Evolutionary conservation across 2,113 vertebrate genomes (phyloP), one percentile per base, ranked within the genome.

Genomic region (Dendrocopos noguchii): DNA sequence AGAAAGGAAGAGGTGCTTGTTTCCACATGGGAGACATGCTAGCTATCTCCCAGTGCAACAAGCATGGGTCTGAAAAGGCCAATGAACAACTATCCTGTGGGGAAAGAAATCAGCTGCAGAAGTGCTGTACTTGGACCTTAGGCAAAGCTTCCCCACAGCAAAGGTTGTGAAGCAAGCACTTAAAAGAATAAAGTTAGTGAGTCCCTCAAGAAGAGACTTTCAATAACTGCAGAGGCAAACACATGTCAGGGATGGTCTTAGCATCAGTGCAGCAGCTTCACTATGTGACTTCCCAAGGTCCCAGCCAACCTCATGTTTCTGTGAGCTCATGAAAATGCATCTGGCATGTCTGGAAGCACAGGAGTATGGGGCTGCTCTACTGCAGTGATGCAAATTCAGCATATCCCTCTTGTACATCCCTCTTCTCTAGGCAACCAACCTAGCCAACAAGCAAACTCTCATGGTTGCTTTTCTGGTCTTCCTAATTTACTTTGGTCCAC

Each of bases 131-230:
- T 68, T 7, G 5, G 70, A 47, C 10, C 21, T 11, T 18, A 80
- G 71, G 71, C 50, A 80, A 39, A 3, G 5, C 74, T 73, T 39
- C 91, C 64, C 75, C 34, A 1, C 59, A 36, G 21, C 67, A 71
- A 77, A 31, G 9, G 12, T 4, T 1, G 9, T 3, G 84, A 61
- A 76, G 70, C 84, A 61, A 76, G 66, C 84, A 16, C 84, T 55
- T 65, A 75, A 22, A 42, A 55, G 84, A 47, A 64, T 25, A 60
- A 68, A 68, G 24, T 42, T 39, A 59, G 59, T 0, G 5, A 85
- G 79, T 31, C 87, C 90, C 87, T 50, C 0, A 82, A 90, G 95
- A 72, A 12, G 74, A n/a, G 59, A 29, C 84, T 84, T 93, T 68
- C 78, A 80, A 7, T 55, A 66, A 70, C 63, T 59, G n/a, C 1